phyloP scores from a whole-genome alignment of 2,797 vertebrate species.

The Propithecus perrieri region DNA sequence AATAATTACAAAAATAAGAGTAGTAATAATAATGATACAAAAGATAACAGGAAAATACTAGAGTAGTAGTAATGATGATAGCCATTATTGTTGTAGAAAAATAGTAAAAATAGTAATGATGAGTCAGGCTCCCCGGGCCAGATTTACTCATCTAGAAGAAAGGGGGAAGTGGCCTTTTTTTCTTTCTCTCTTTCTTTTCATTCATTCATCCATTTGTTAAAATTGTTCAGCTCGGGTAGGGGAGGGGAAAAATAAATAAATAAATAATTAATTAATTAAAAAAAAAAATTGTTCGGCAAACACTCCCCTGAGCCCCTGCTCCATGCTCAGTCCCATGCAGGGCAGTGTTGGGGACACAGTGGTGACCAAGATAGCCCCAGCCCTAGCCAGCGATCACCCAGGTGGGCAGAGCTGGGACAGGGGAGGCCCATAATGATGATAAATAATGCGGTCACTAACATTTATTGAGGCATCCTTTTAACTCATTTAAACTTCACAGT shows the following conservation, averaged over 20 bases:
- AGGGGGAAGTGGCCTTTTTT: background rate
- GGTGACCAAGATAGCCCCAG: background rate
- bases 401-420: background rate
- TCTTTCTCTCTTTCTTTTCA: background rate
- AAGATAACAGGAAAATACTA: background rate
- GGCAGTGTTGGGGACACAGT: background rate
- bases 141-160: background rate
- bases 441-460: background rate
- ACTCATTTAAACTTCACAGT: background rate
- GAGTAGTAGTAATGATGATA: background rate
- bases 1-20: background rate
- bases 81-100: background rate
- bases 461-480: background rate
- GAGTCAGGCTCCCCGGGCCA: background rate
- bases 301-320: background rate
- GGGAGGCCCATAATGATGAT: background rate
- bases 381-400: too few species aligned
- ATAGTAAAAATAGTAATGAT: background rate
- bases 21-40: background rate
- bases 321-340: background rate
- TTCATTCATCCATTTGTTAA: background rate
- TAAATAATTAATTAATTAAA: too few species aligned
- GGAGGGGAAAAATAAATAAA: too few species aligned
- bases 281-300: background rate
- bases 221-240: background rate